phyloP scores from a whole-genome alignment of 2,888 invertebrate species.

The Drosophila antonietae region DNA sequence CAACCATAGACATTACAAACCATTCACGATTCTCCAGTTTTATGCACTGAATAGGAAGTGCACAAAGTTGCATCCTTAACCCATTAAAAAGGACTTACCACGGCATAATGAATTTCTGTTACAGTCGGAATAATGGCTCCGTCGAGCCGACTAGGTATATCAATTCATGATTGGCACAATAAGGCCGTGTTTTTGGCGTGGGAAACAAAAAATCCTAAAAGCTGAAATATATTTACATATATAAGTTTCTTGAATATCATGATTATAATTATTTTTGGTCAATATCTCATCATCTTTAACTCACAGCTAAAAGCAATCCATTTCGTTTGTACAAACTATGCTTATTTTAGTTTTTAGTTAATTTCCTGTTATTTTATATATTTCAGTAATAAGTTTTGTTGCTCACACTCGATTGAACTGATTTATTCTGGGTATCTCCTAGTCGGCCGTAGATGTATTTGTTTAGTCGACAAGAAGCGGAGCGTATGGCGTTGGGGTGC shows the following conservation, averaged over 20 bases:
- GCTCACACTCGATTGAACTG: background rate
- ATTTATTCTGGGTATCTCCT: background rate
- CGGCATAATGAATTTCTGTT: background rate
- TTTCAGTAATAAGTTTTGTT: no score
- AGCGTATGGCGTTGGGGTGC: background rate
- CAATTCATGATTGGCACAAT: background rate
- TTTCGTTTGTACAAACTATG: background rate
- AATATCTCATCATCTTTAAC: background rate
- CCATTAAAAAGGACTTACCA: background rate
- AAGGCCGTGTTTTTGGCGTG: background rate
- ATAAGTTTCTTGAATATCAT: background rate
- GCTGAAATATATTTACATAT: background rate
- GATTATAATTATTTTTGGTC: background rate
- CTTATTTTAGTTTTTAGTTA: background rate
- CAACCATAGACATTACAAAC: slow-evolving; percentile 41
- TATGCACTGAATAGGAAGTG: slow-evolving; percentile 37
- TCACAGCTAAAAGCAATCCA: background rate
- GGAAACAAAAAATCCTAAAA: background rate
- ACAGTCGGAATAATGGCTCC: background rate
- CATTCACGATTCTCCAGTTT: slow-evolving; percentile 68
- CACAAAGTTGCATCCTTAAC: slow-evolving; percentile 33
- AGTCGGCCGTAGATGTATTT: background rate
- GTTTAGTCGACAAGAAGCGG: background rate
- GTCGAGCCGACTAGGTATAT: background rate
- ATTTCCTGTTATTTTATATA: no score